These are phyloP conservation scores for Philereme vetulata DNA, from an alignment of 2,888 invertebrate genomes.

Conservation along the genomic window DNA sequence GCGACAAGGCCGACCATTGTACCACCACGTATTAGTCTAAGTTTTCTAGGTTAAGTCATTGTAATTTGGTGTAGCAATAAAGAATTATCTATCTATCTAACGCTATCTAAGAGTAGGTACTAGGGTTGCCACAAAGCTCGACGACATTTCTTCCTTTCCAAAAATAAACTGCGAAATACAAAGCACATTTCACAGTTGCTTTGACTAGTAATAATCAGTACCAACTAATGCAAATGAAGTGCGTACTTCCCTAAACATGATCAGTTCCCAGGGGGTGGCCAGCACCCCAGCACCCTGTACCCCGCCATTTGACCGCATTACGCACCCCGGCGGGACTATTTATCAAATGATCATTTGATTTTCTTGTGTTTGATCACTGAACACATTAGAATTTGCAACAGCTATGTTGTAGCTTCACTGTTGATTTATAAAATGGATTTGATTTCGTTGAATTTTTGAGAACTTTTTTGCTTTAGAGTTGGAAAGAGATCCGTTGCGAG, in stretches of 20 bases:
- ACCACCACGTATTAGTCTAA: no score
- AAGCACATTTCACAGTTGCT: conserved; percentile 3
- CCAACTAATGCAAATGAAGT: conserved; percentile 29
- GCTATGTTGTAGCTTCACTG: conserved; percentile 65
- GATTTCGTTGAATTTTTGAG: not conserved
- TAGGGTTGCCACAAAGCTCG: no score
- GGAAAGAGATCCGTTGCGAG: not conserved
- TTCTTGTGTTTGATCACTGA: conserved; percentile 85
- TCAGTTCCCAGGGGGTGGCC: conserved; percentile 39
- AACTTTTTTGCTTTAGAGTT: not conserved
- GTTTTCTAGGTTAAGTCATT: no score
- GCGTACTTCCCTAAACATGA: conserved; percentile 27
- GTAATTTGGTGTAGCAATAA: no score
- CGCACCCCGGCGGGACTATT: conserved; percentile 74
- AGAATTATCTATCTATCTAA: no score
- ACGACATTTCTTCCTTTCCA: no score
- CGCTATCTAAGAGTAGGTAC: no score
- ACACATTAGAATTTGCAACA: conserved; percentile 81
- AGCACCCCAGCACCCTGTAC: conserved; percentile 25
- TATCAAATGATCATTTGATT: conserved; percentile 85
- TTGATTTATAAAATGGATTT: not conserved
- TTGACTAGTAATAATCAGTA: conserved; percentile 16
- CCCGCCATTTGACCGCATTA: conserved; percentile 74
- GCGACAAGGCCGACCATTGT: no score
- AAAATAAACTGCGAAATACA: no score